Evolutionary conservation across 2,797 vertebrate genomes (phyloP), one percentile per base, ranked within the genome.

Genomic region (Phaenicophaeus curvirostris): DNA sequence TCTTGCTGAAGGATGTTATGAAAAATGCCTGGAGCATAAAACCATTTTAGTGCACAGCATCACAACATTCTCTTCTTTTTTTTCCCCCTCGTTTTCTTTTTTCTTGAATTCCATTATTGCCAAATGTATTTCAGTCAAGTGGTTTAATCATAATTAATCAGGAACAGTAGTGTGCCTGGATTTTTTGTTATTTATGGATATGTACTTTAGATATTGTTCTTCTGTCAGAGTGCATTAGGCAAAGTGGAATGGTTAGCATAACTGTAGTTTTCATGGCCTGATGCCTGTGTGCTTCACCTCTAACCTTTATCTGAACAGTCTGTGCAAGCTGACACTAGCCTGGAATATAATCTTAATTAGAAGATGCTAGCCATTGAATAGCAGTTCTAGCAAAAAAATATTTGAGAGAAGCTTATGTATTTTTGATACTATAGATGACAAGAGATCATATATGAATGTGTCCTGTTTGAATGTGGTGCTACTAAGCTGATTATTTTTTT

Each of bases 171-270:
- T 69, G 71, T 87, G 75, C 66, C 88, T 87, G 61, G 59, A 66
- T 75, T 41, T 82, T 96, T 94, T 93, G 30, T 93, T 94, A 54
- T 91, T 89, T 86, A 95, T 84, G 95, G 94, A 44, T 91, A 74
- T 62, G 50, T 94, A 84, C 85, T 96, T 93, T 50, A 89, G 74
- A 51, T 90, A 94, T 88, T 95, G 68, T 92, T 59, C 58, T 96
- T 57, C 62, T 97, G 94, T 94, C 83, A 84, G 79, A 95, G 83
- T 90, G 61, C 87, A 86, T 86, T 92, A 96, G 75, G 80, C 54
- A 87, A 78, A 95, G 54, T 82, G 80, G 24, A 55, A 65, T 93
- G 83, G 93, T 93, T 48, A 78, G 23, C 72, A 35, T 94, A 90
- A 72, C 53, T 46, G 3, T 25, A 41, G 69, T 81, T 83, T 81